These are phyloP conservation scores for Cryptus viduatorius DNA, from an alignment of 2,888 invertebrate genomes.

Conservation along the genomic window DNA sequence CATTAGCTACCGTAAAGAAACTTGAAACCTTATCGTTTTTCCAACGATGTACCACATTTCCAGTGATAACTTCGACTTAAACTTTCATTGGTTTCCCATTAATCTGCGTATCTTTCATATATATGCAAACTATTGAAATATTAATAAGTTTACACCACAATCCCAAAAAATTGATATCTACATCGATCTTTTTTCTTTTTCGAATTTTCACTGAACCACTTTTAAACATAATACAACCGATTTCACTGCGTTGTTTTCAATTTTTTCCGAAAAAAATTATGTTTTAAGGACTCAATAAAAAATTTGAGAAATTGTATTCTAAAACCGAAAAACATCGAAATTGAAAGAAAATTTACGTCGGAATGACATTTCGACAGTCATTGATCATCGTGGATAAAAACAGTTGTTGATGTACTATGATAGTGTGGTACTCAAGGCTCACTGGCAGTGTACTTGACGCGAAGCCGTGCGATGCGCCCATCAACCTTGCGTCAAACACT, in stretches of 20 bases:
- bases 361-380: background rate
- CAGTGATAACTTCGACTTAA: too few species aligned
- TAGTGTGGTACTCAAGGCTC: conserved; percentile 1
- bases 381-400: background rate
- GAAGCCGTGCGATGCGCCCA: conserved; percentile 33
- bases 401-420: background rate
- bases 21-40: background rate
- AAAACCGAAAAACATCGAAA: background rate
- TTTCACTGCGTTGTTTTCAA: background rate
- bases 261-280: background rate
- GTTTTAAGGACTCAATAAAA: background rate
- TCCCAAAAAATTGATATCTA: background rate
- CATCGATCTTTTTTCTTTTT: background rate
- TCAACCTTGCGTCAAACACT: conserved; percentile 28
- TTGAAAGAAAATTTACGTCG: background rate
- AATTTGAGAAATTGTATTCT: background rate
- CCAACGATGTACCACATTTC: background rate
- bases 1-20: background rate
- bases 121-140: too few species aligned
- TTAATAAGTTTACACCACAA: too few species aligned
- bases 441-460: conserved; percentile 15
- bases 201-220: background rate
- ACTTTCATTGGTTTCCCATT: too few species aligned
- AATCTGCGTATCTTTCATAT: too few species aligned
- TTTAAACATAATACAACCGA: background rate